Conservation (phyloP, 1,140 invertebrate species). For the Temnothorax nylanderi region DNA sequence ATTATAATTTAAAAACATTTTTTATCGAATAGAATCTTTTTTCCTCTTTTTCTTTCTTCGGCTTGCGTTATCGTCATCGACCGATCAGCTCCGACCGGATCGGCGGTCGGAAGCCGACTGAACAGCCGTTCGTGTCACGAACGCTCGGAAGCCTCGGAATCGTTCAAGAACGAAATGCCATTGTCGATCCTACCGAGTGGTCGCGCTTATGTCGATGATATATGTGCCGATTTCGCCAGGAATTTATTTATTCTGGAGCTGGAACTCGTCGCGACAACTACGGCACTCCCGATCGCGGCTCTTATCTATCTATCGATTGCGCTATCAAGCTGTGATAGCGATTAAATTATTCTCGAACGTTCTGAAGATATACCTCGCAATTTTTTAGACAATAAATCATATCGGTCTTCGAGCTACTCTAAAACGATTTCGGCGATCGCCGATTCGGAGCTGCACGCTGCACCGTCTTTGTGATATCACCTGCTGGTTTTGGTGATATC, state of each 20-base stretch:
- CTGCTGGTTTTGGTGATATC: background rate
- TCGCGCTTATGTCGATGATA: conserved; percentile 56
- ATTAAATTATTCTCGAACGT: background rate
- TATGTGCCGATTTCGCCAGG: conserved; percentile 63
- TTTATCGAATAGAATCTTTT: background rate
- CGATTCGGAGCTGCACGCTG: background rate
- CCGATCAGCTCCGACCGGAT: background rate
- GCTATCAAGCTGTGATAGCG: background rate
- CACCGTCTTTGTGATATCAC: background rate
- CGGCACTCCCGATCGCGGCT: conserved; percentile 24
- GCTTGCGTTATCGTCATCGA: background rate
- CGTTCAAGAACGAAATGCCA: background rate
- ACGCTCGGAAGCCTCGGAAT: conserved; percentile 11
- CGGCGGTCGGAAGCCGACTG: conserved; percentile 41
- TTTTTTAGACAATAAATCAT: background rate
- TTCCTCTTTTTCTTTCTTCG: background rate
- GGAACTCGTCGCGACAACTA: conserved; percentile 47
- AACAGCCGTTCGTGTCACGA: background rate
- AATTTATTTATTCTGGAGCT: conserved; percentile 66
- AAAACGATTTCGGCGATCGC: background rate
- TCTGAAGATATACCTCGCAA: background rate
- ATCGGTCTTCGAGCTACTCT: background rate
- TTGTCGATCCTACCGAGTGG: conserved; percentile 4
- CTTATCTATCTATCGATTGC: background rate
- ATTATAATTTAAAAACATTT: background rate